Percentiles rank a stretch among this genome's conserved stretches.
Conservation (phyloP, 2,888 invertebrate genomes). For the Caenorhabditis doughertyi region DNA sequence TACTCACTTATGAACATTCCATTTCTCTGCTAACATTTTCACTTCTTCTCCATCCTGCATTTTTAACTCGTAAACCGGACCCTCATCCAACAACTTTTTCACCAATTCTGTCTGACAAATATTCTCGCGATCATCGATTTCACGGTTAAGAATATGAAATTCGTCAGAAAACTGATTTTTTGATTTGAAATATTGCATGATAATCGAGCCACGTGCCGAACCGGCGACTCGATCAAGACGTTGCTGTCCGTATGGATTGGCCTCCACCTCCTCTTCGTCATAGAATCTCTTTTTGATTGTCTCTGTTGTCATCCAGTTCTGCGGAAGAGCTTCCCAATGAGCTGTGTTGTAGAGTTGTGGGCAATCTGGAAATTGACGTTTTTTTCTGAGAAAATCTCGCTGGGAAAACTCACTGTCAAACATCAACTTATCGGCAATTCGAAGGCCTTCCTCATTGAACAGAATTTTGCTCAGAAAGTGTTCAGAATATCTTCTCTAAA, state of each 20-base stretch:
- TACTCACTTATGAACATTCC: conserved; percentile 42
- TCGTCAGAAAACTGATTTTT: conserved; percentile 2
- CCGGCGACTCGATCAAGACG: conserved; percentile 34
- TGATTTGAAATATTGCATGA: neutral
- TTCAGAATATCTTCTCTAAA: conserved; percentile 45
- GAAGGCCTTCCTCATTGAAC: conserved; percentile 42
- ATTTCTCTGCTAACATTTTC: neutral
- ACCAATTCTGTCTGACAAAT: conserved; percentile 11
- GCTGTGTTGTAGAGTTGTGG: neutral
- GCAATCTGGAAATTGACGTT: conserved; percentile 7
- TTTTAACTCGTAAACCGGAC: conserved; percentile 23
- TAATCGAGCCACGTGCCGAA: conserved; percentile 47
- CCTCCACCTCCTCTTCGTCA: conserved; percentile 1
- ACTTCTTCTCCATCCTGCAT: conserved; percentile 31
- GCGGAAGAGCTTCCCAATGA: conserved; percentile 21
- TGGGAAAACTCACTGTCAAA: conserved; percentile 23
- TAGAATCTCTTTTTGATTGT: conserved; percentile 21
- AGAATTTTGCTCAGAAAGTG: conserved; percentile 42
- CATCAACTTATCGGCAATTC: conserved; percentile 47
- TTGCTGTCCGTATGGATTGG: conserved; percentile 17
- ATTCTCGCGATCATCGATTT: neutral
- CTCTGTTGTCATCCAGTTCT: conserved; percentile 5
- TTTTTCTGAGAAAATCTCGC: conserved; percentile 10
- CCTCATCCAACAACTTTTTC: conserved; percentile 19
- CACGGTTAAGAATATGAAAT: neutral